A percentile compares a stretch with the other conserved stretches of the same genome.
Conservation (phyloP, 2,797 vertebrate genomes). For the Simalia tracyae region DNA sequence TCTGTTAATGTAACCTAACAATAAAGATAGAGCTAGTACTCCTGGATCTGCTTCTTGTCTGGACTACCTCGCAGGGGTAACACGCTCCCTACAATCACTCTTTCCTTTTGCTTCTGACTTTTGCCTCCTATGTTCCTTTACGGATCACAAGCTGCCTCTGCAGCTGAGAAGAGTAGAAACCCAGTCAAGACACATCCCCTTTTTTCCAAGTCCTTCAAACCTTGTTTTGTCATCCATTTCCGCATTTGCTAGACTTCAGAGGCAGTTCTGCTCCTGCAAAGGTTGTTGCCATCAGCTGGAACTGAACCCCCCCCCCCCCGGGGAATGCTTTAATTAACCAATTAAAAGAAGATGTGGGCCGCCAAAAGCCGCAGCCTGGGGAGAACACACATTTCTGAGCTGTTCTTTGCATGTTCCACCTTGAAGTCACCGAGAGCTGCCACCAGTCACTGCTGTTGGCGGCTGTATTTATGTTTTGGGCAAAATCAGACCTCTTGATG, state of each 20-base stretch:
- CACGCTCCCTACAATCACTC: not conserved
- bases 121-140: not conserved
- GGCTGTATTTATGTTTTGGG: not conserved
- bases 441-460: not conserved
- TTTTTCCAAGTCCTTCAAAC: not conserved
- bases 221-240: not conserved
- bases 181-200: no score
- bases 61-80: not conserved
- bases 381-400: not conserved
- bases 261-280: not conserved
- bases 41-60: no score
- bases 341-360: not conserved
- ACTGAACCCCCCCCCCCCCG: not conserved
- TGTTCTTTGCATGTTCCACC: not conserved
- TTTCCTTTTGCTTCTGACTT: not conserved
- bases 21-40: no score
- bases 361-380: not conserved
- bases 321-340: not conserved
- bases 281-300: not conserved
- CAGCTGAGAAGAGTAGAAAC: not conserved
- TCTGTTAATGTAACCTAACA: not conserved
- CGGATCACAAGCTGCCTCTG: not conserved
- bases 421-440: not conserved
- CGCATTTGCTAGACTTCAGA: not conserved
- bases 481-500: not conserved